Evolutionary conservation across 2,888 invertebrate genomes (phyloP).

Genomic region (Tridacna gigas): DNA sequence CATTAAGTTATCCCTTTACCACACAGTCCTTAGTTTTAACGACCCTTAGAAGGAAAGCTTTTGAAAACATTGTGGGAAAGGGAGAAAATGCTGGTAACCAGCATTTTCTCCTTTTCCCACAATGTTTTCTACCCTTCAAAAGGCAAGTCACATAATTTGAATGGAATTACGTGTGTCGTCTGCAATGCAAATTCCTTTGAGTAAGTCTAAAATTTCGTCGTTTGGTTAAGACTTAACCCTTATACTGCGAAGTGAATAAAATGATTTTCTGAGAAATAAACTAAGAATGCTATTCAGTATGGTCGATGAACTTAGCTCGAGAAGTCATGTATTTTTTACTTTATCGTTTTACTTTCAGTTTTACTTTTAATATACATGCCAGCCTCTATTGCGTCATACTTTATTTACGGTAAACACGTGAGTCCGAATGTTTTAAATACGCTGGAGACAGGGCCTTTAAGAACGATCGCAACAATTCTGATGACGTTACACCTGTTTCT

Average conservation of each 20-base stretch:
- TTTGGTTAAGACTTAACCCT: too few relatives aligned
- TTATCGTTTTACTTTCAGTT: constrained; percentile 33
- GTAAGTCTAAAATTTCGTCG: too few relatives aligned
- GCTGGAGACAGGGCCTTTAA: constrained; percentile 86
- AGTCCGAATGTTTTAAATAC: constrained; percentile 39
- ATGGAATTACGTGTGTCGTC: too few relatives aligned
- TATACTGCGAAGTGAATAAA: too few relatives aligned
- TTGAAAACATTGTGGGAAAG: not conserved
- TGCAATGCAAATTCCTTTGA: too few relatives aligned
- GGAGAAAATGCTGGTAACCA: not conserved
- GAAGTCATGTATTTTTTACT: not conserved
- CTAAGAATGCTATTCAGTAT: too few relatives aligned
- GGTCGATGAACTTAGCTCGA: not conserved
- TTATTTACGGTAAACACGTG: constrained; percentile 24
- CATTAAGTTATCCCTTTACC: too few relatives aligned
- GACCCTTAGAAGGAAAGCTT: too few relatives aligned
- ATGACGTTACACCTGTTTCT: constrained; percentile 89
- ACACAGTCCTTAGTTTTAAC: too few relatives aligned
- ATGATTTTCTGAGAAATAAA: too few relatives aligned
- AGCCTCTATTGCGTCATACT: constrained; percentile 29
- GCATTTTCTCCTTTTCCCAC: not conserved
- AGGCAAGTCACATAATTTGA: too few relatives aligned
- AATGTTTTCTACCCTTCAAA: too few relatives aligned
- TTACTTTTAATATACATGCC: constrained; percentile 42
- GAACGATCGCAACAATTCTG: constrained; percentile 87